Base-by-base conservation (phyloP, 30 jellyfish, hydroid and myxozoan genomes). In the Turritopsis dohrnii region DNA sequence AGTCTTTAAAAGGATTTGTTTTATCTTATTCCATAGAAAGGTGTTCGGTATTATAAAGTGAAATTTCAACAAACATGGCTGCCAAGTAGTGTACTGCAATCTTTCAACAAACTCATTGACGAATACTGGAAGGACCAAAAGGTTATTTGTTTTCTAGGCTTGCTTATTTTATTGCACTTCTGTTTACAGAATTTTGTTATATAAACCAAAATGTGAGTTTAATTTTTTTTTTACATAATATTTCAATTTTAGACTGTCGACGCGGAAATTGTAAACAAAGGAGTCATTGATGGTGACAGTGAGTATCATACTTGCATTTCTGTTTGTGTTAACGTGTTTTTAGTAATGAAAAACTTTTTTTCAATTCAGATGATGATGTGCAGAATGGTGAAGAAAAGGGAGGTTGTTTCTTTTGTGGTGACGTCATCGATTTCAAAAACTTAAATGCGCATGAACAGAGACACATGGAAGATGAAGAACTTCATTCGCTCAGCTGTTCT, bases 1-100 rank as follows among this genome's bases (percentile, higher is more conserved):
- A 41, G 60, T 41, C 13, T 3, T 41, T 5, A 41, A 13, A 41
- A 41, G 13, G 5, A 41, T 41, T 41, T 41, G 9, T 41, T 5
- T 41, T 41, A 3, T 3, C 60, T 41, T 13, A 13, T 41, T 41
- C 60, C 60, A 41, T 69, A 69, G 77, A 27, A 69, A 7, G 77
- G 30, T 69, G 19, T 19, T 69, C 16, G 77, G 28, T 69, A n/a
- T 27, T 69, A 69, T 27, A 69, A 69, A 69, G 30, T 69, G 28
- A 27, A 69, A 69, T 69, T 23, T 23, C 77, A n/a, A n/a, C 77
- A 23, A 69, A 69, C 77, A 0, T 69, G 77, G 77, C 31, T 69
- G 9, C 77, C 77, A 69, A 69, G 77, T 27, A 69, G 1, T 69
- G 77, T n/a, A 21, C 19, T 69, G 30, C 28, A 69, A 69, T 23